A percentile compares a stretch with the other conserved stretches of the same genome.
Evolutionary conservation across 1,140 invertebrate species (phyloP).

Genomic region (Pseudomyrmex gracilis): DNA sequence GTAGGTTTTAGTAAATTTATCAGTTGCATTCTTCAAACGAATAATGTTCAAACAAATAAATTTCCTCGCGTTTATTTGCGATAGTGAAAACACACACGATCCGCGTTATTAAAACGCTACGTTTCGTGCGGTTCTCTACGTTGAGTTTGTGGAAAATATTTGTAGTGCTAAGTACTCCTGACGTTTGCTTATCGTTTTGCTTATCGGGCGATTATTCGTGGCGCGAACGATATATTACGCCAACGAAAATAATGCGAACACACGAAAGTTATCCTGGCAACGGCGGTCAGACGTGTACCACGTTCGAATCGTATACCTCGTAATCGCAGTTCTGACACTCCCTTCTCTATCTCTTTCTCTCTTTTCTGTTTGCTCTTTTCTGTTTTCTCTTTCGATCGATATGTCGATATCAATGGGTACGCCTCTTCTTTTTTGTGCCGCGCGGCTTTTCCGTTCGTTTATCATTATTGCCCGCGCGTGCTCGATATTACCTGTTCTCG

Average conservation of each 20-base stretch:
- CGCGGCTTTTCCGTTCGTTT: neutral
- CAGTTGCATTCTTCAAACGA: too few relatives aligned
- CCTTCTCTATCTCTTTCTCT: constrained; percentile 11
- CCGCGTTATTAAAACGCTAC: too few relatives aligned
- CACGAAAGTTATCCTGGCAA: constrained; percentile 18
- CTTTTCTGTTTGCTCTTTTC: neutral
- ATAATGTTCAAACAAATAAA: too few relatives aligned
- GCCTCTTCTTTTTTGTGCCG: constrained; percentile 18
- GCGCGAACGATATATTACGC: too few relatives aligned
- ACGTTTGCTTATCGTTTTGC: too few relatives aligned
- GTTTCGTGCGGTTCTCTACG: too few relatives aligned
- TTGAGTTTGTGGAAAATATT: too few relatives aligned
- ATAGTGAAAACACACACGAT: neutral
- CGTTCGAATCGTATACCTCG: constrained; percentile 62
- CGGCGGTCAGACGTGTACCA: constrained; percentile 30
- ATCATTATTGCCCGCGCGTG: constrained; percentile 4
- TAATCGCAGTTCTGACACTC: constrained; percentile 37
- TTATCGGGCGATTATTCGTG: neutral
- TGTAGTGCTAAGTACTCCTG: too few relatives aligned
- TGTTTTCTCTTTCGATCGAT: constrained; percentile 24
- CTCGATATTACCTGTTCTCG: constrained; percentile 25
- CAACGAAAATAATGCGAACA: constrained; percentile 13
- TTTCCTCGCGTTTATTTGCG: neutral
- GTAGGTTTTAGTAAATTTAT: too few relatives aligned
- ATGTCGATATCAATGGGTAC: constrained; percentile 30